Evolutionary conservation across 1,140 invertebrate genomes (phyloP), one percentile per base, ranked within the genome.

Genomic region (Heliothis subflexa): DNA sequence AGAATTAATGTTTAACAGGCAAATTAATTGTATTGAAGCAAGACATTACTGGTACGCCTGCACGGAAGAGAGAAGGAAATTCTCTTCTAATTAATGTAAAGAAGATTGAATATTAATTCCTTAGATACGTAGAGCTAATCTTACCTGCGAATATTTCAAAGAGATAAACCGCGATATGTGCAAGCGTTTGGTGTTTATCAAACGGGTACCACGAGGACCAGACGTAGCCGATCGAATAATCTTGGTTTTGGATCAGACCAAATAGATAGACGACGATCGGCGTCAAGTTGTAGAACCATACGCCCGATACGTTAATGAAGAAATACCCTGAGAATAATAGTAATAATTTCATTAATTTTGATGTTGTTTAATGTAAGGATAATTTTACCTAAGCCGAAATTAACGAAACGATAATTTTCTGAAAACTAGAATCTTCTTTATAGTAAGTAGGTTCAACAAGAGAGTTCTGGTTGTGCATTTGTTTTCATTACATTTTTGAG

Each of bases 171-270:
- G 80, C 78, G 18, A 90, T 47, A 73, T 94, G 93, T 14, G 86
- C 86, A 16, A 92, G n/a, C 0, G 85, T 83, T 49, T 89, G 62
- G 75, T 91, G 80, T 81, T 93, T 93, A 73, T 94, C 88, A 70
- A 94, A 94, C 12, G 93, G 93, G 64, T 94, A 94, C 93, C 93
- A 94, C 3, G 90, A 92, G 9, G 81, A 83, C 92, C 92, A 94
- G 5, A 93, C 88, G 61, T 86, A 93, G 18, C 91, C 90, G 14
- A 94, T 84, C 50, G 78, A 28, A 3, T 87, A 83, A 5, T 90
- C 81, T 7, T 84, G 85, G 2, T 86, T 88, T 45, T 85, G 83
- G 78, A 83, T 88, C 71, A 80, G 40, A 18, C 82, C 76, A 81
- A 91, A 91, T 2, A 89, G 78, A 73, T 92, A 93, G 11, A 89